Evolutionary conservation across 2,797 vertebrate genomes (phyloP).

Genomic region (Hydrolagus colliei): DNA sequence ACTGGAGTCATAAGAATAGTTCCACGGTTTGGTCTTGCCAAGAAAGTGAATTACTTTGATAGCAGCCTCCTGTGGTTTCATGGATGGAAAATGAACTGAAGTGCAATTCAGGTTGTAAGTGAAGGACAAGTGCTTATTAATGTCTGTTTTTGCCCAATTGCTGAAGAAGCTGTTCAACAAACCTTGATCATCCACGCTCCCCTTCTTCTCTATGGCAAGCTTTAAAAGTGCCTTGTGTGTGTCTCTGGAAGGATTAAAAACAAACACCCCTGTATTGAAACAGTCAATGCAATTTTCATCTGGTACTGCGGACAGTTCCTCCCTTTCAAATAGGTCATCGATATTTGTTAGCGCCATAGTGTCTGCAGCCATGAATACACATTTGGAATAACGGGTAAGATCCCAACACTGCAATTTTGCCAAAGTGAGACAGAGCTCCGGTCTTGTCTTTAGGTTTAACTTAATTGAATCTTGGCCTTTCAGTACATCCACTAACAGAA

Average conservation of each 20-base stretch:
- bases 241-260: conserved; percentile 78
- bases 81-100: too few relatives aligned
- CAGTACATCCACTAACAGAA: conserved; percentile 73
- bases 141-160: too few relatives aligned
- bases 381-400: conserved; percentile 84
- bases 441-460: conserved; percentile 82
- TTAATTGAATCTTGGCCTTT: conserved; percentile 79
- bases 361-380: conserved; percentile 96
- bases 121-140: too few relatives aligned
- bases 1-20: conserved; percentile 72
- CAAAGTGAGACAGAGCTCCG: conserved; percentile 80
- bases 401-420: conserved; percentile 95
- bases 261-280: conserved; percentile 96
- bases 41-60: conserved; percentile 95
- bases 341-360: conserved; percentile 88
- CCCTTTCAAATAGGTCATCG: conserved; percentile 89
- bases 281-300: conserved; percentile 96
- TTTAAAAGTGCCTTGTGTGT: conserved; percentile 76
- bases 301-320: conserved; percentile 87
- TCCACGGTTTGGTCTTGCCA: conserved; percentile 84
- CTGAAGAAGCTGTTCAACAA: too few relatives aligned
- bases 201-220: conserved; percentile 74
- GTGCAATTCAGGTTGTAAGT: too few relatives aligned
- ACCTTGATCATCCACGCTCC: conserved; percentile 76
- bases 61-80: background rate